phyloP scores from a whole-genome alignment of 2,888 invertebrate species.

The Alitta virens region DNA sequence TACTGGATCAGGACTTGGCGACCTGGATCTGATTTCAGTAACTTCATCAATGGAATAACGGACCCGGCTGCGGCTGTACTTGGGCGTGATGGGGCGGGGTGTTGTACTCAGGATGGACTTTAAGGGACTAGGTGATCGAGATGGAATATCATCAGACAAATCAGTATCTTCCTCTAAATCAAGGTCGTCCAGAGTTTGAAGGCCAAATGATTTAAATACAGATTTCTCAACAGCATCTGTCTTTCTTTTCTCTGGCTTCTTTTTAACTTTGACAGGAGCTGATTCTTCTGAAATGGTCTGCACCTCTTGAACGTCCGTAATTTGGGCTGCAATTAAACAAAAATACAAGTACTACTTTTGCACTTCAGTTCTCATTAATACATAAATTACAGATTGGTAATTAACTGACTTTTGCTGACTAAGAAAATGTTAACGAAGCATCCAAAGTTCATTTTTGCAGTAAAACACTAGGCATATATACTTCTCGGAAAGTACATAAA shows the following conservation, averaged over 20 bases:
- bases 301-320: too few relatives aligned
- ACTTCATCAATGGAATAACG: conserved; percentile 22
- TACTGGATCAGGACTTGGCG: conserved; percentile 27
- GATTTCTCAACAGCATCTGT: neutral
- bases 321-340: too few relatives aligned
- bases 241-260: conserved; percentile 1
- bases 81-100: conserved; percentile 23
- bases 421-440: too few relatives aligned
- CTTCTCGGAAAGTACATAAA: too few relatives aligned
- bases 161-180: neutral
- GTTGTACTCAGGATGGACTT: conserved; percentile 27
- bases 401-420: too few relatives aligned
- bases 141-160: neutral
- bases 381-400: too few relatives aligned
- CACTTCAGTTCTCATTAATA: too few relatives aligned
- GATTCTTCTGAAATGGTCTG: conserved; percentile 1
- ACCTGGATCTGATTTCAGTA: conserved; percentile 23
- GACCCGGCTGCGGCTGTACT: conserved; percentile 21
- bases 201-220: conserved; percentile 40
- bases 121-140: conserved; percentile 17
- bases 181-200: conserved; percentile 50
- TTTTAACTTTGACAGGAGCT: neutral
- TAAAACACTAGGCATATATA: too few relatives aligned
- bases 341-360: too few relatives aligned
- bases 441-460: too few relatives aligned